Percentiles rank a stretch among this genome's conserved stretches.
Conservation (phyloP, 64 coral and sea anemone genomes). For the Montipora foliosa region DNA sequence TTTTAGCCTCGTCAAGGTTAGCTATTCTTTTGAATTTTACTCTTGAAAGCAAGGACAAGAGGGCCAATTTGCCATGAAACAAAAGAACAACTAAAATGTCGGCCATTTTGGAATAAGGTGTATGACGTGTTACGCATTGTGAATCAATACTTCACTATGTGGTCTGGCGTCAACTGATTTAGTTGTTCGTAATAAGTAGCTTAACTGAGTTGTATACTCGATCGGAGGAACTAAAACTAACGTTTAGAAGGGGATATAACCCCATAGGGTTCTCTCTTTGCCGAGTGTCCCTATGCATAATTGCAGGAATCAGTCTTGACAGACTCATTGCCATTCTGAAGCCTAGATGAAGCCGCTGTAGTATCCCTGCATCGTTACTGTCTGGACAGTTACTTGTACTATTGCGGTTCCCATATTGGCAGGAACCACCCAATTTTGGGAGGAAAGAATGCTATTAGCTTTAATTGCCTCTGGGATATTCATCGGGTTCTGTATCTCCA, state of each 20-base stretch:
- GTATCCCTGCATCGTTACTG: not conserved
- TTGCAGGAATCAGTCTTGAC: too few relatives aligned
- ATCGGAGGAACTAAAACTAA: not conserved
- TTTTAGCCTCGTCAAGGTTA: too few relatives aligned
- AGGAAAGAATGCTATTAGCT: too few relatives aligned
- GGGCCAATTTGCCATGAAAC: too few relatives aligned
- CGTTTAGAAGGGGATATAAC: too few relatives aligned
- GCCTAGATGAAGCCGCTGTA: not conserved
- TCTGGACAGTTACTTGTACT: not conserved
- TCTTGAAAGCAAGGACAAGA: too few relatives aligned
- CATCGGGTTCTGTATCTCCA: too few relatives aligned
- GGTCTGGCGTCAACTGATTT: not conserved
- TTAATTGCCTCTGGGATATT: too few relatives aligned
- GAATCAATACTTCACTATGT: not conserved
- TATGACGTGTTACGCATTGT: not conserved
- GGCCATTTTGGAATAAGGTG: too few relatives aligned
- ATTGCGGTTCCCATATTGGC: not conserved
- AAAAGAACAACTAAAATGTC: too few relatives aligned
- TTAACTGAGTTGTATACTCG: not conserved
- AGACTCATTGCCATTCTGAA: not conserved
- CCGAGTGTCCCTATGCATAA: not conserved
- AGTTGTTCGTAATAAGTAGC: not conserved
- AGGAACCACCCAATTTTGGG: too few relatives aligned
- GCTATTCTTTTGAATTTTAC: too few relatives aligned
- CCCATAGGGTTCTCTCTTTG: not conserved